Conservation (phyloP, 2,113 vertebrate genomes). For the Leucosticte australis region DNA sequence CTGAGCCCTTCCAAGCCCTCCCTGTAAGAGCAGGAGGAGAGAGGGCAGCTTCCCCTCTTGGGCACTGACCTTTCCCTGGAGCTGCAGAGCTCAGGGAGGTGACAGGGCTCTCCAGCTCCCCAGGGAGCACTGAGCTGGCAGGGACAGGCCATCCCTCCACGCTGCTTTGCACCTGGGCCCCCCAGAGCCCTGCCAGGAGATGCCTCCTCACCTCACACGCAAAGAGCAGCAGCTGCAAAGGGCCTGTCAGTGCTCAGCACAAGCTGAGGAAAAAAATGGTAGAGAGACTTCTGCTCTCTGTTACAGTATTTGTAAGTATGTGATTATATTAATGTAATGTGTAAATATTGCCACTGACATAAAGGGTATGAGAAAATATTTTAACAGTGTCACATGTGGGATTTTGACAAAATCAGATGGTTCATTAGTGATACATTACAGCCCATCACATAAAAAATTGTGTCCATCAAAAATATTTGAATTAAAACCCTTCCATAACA, state of each 20-base stretch:
- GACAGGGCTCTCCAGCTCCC: fast-evolving
- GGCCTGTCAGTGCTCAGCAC: fast-evolving
- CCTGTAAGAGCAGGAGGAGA: fast-evolving
- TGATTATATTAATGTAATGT: background rate
- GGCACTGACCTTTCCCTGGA: background rate
- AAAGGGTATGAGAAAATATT: background rate
- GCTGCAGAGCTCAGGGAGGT: background rate
- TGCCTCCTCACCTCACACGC: fast-evolving
- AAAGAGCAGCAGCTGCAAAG: background rate
- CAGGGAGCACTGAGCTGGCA: fast-evolving
- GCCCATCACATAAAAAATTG: background rate
- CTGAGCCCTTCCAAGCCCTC: background rate
- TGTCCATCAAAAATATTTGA: background rate
- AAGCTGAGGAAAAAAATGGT: fast-evolving
- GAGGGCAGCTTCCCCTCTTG: background rate
- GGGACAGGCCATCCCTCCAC: background rate
- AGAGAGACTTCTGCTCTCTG: background rate
- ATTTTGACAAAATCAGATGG: background rate
- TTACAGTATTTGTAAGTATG: background rate
- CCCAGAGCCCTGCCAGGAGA: background rate
- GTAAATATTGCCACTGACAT: background rate
- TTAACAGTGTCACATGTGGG: background rate
- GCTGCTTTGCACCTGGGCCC: background rate
- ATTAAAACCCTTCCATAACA: background rate
- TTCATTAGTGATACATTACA: background rate